Conservation (phyloP, 2,888 invertebrate species). For the Monoplex corrugatus region DNA sequence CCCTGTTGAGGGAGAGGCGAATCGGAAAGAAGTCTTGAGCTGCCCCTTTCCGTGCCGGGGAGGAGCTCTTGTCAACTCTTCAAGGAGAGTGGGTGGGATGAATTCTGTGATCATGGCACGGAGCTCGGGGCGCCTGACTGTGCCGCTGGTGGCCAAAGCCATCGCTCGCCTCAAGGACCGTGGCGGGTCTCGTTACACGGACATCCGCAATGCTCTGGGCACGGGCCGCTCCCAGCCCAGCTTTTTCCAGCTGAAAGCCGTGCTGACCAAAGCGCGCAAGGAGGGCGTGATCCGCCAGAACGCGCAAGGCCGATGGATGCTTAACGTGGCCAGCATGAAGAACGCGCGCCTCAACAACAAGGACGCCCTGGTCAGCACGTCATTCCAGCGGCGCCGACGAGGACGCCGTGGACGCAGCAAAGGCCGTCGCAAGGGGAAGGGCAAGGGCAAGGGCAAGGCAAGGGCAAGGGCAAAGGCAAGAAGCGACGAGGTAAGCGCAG, state of each 20-base stretch:
- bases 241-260: neutral
- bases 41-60: too few relatives aligned
- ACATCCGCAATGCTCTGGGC: neutral
- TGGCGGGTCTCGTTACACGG: neutral
- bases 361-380: neutral
- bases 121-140: neutral
- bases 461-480: neutral
- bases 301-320: neutral
- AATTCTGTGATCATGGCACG: too few relatives aligned
- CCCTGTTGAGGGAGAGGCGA: too few relatives aligned
- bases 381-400: neutral
- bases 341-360: neutral
- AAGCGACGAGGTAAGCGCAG: neutral
- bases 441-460: neutral
- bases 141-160: neutral
- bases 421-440: neutral
- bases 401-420: neutral
- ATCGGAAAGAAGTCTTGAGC: too few relatives aligned
- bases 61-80: neutral
- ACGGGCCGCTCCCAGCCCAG: neutral
- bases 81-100: too few relatives aligned
- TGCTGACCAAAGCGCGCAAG: neutral
- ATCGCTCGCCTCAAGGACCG: neutral
- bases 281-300: neutral
- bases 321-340: neutral